These are phyloP conservation scores for Calcarius lapponicus DNA, from an alignment of 2,797 vertebrate genomes.

Conservation along the genomic window DNA sequence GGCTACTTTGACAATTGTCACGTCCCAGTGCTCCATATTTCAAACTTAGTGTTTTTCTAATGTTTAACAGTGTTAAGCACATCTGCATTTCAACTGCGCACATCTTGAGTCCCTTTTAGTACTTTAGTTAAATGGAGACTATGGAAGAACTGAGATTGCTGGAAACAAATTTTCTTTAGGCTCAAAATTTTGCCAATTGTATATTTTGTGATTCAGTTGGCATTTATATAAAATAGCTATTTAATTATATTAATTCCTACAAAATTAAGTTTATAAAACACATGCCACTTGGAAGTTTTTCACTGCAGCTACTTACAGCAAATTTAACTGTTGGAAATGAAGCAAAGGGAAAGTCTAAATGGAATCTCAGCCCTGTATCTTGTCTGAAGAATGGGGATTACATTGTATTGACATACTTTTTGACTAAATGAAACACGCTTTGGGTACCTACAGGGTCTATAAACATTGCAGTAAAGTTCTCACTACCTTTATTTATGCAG, in stretches of 20 bases:
- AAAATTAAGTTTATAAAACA: constrained; percentile 66
- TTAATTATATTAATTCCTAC: constrained; percentile 64
- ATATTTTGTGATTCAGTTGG: constrained; percentile 52
- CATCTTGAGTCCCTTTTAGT: constrained; percentile 40
- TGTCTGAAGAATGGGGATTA: not conserved
- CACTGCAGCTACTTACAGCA: constrained; percentile 44
- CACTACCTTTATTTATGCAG: not conserved
- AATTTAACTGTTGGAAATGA: constrained; percentile 21
- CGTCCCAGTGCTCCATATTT: constrained; percentile 38
- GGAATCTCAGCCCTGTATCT: not conserved
- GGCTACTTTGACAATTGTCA: constrained; percentile 29
- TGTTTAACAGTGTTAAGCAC: constrained; percentile 9
- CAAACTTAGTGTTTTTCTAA: constrained; percentile 56
- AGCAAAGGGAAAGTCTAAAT: constrained; percentile 2
- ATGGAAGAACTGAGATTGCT: constrained; percentile 49
- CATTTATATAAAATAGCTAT: constrained; percentile 55
- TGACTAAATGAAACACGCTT: not conserved
- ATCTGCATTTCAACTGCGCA: constrained; percentile 1
- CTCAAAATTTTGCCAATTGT: constrained; percentile 54
- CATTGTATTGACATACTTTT: not conserved
- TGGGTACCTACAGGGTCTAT: not conserved
- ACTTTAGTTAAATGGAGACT: constrained; percentile 42
- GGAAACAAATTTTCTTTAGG: constrained; percentile 63
- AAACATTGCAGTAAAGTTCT: not conserved
- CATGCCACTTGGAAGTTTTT: constrained; percentile 28